Evolutionary conservation across 2,797 vertebrate genomes (phyloP).

Genomic region (Psittacula derbiana): DNA sequence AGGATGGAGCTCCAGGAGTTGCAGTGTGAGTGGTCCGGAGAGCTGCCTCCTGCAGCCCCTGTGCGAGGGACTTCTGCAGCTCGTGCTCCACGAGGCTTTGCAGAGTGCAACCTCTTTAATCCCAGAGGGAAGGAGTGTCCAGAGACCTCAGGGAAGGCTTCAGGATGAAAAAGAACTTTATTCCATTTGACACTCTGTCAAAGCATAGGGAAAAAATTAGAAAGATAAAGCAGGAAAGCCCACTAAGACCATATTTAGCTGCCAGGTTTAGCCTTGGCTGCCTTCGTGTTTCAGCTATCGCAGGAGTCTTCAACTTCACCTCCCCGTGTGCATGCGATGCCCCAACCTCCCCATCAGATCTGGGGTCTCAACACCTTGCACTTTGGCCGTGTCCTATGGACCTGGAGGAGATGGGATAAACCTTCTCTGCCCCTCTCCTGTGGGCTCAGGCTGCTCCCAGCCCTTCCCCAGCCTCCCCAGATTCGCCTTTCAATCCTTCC

Average conservation of each 20-base stretch:
- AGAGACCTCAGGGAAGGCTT: neutral
- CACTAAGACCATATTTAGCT: neutral
- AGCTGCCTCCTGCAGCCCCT: neutral
- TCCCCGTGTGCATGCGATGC: neutral
- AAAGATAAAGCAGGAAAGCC: neutral
- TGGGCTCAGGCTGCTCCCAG: neutral
- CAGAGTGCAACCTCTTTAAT: neutral
- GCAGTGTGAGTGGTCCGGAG: accelerated
- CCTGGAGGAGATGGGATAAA: neutral
- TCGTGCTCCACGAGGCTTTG: accelerated
- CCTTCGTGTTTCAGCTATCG: neutral
- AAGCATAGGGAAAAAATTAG: neutral
- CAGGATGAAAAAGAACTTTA: neutral
- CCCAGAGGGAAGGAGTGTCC: neutral
- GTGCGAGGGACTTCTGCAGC: accelerated
- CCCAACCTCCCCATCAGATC: neutral
- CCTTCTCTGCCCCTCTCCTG: neutral
- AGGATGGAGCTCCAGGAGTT: accelerated
- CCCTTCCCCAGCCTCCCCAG: neutral
- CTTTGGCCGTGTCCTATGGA: neutral
- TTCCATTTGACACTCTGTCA: neutral
- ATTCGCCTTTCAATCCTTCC: neutral
- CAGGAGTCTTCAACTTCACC: neutral
- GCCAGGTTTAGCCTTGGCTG: neutral
- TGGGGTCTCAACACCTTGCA: neutral